Evolutionary conservation across 2,113 vertebrate genomes (phyloP).

Genomic region (Nicator chloris): DNA sequence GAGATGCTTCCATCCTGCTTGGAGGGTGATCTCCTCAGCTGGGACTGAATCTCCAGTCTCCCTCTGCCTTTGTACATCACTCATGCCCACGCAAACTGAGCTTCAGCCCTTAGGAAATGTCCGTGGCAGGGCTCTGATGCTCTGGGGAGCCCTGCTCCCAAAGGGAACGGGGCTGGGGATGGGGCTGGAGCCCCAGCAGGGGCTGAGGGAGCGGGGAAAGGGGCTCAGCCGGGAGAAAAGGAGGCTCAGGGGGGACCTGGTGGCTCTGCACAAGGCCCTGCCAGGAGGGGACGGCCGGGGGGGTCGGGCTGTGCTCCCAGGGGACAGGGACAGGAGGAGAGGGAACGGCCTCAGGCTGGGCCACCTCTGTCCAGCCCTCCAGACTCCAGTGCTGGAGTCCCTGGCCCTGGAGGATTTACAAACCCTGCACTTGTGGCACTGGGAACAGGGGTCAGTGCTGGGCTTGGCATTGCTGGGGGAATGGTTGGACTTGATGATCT

Average conservation of each 20-base stretch:
- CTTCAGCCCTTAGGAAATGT: background rate
- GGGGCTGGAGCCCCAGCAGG: background rate
- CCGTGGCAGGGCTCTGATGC: background rate
- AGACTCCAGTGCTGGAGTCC: background rate
- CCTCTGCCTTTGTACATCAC: background rate
- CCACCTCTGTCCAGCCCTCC: background rate
- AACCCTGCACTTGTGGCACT: background rate
- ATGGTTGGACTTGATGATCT: fast-evolving
- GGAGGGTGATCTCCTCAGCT: background rate
- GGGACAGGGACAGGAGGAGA: background rate
- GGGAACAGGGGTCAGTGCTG: background rate
- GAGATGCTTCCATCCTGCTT: background rate
- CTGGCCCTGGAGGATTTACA: background rate
- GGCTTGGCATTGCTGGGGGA: background rate
- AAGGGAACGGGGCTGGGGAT: background rate
- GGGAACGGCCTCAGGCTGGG: background rate
- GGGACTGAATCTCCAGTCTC: background rate
- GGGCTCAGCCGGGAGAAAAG: background rate
- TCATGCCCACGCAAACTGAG: background rate
- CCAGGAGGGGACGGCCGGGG: background rate
- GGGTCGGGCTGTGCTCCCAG: background rate
- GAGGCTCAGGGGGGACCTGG: background rate
- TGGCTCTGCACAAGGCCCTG: background rate
- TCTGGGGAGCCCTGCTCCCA: background rate
- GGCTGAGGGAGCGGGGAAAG: background rate